A percentile compares a stretch with the other conserved stretches of the same genome.
Conservation (phyloP, 1,140 invertebrate species). For the Megathymus violae region DNA sequence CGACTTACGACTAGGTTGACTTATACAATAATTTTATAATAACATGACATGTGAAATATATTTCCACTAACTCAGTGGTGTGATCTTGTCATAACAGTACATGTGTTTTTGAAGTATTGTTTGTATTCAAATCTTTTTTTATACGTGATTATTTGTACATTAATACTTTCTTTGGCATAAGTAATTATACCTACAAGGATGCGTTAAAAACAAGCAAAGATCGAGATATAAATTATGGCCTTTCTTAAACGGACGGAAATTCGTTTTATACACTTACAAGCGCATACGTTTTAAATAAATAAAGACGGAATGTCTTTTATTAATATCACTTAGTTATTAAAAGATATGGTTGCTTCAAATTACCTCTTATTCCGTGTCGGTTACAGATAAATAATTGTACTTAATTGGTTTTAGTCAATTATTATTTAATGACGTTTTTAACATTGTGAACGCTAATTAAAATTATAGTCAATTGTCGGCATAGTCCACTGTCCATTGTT, state of each 20-base stretch:
- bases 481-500: constrained; percentile 12
- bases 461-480: constrained; percentile 8
- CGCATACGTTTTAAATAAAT: constrained; percentile 39
- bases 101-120: constrained; percentile 36
- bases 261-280: constrained; percentile 36
- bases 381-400: constrained; percentile 35
- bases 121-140: constrained; percentile 37
- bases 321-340: constrained; percentile 10
- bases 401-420: constrained; percentile 11
- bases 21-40: constrained; percentile 51
- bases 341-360: constrained; percentile 8
- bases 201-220: constrained; percentile 14
- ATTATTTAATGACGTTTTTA: constrained; percentile 6
- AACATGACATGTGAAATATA: constrained; percentile 59
- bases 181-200: constrained; percentile 21
- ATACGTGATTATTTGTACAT: constrained; percentile 64
- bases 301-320: constrained; percentile 37
- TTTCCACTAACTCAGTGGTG: constrained; percentile 49
- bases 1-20: constrained; percentile 72
- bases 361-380: constrained; percentile 19
- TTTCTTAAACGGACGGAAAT: constrained; percentile 58
- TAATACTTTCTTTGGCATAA: constrained; percentile 71
- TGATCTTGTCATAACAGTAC: constrained; percentile 41
- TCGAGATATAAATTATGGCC: constrained; percentile 46
- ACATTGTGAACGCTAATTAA: constrained; percentile 1